A percentile compares a stretch with the other conserved stretches of the same genome.
Evolutionary conservation across 2,113 vertebrate species (phyloP).

Genomic region (Agapornis roseicollis): DNA sequence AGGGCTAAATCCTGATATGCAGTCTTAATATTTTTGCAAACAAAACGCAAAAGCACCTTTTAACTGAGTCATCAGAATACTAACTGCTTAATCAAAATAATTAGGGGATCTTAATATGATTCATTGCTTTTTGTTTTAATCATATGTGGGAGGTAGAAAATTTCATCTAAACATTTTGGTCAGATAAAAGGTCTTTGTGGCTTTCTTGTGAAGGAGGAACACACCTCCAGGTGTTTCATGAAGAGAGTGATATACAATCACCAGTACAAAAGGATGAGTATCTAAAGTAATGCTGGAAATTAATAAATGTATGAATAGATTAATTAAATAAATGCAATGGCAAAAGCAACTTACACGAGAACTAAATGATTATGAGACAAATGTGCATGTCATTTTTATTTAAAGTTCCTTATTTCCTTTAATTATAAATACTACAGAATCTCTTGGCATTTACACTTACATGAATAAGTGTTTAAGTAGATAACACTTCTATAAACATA

Average conservation of each 20-base stretch:
- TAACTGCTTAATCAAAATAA: neutral
- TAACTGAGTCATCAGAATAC: neutral
- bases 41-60: neutral
- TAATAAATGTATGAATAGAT: neutral
- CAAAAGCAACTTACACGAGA: neutral
- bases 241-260: neutral
- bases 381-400: neutral
- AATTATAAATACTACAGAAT: slow-evolving; percentile 14
- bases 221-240: neutral
- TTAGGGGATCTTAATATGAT: neutral
- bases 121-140: neutral
- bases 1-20: neutral
- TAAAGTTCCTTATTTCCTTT: slow-evolving; percentile 3
- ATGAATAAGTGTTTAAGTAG: neutral
- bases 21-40: neutral
- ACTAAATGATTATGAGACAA: neutral
- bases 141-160: neutral
- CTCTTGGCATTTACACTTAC: neutral
- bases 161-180: neutral
- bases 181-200: neutral
- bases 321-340: neutral
- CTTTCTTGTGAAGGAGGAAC: neutral
- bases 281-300: neutral
- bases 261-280: neutral
- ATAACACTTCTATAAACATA: slow-evolving; percentile 41